Evolutionary conservation across 2,113 vertebrate genomes (phyloP), one percentile per base, ranked within the genome.

Genomic region (Cottus gobio): DNA sequence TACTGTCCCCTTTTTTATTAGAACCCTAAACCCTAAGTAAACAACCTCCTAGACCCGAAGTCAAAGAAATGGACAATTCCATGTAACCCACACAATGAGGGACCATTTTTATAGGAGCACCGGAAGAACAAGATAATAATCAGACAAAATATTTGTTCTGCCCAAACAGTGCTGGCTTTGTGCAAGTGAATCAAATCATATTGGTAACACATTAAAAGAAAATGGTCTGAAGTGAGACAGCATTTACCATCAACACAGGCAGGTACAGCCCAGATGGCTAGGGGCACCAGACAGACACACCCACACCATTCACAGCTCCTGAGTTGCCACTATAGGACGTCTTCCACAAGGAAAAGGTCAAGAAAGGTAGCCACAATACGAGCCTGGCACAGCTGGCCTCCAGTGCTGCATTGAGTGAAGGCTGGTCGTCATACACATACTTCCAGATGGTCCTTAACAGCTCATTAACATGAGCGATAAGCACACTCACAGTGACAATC

Each of bases 391-490:
- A 85, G 60, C 81, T 91, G 81, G 63, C 46, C 28, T 18, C 12
- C 12, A 42, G 28, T 52, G 48, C 20, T 60, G 68, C 20, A 22
- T 26, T 18, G 44, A 83, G 50, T 36, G 57, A 71, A 60, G 64
- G 52, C 30, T 71, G 37, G 30, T 71, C 46, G 34, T 52, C 44
- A 70, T 39, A 65, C 42, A 73, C 60, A 62, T 12, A 66, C 13
- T 34, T 34, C 60, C 84, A 89, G 80, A 83, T 86, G 82, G 80
- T 81, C 68, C 36, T 79, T 56, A 79, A 76, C 64, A 72, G 68
- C 61, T 87, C 71, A 65, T 77, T 80, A 86, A 69, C 18, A 79
- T 65, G 58, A 82, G 56, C 0, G 3, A 72, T 54, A 74, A 44
- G 65, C 12, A 52, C 57, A 54, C 50, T 70, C 58, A 61, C 28